Base-by-base conservation (phyloP, 1,140 invertebrate genomes). In the Schmidtea mediterranea region DNA sequence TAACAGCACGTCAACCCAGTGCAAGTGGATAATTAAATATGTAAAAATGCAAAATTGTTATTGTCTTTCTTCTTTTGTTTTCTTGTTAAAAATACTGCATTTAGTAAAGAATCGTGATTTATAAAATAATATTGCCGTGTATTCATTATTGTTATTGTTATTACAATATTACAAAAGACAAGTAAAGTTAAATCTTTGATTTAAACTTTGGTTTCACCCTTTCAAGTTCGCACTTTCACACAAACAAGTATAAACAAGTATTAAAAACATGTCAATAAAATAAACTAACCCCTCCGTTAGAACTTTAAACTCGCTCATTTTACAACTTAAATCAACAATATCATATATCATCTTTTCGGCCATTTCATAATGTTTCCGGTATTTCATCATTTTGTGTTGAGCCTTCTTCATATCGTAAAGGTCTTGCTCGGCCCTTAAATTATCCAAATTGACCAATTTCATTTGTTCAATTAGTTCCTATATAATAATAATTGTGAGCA, bases 241-340 rank as follows among this genome's bases (percentile, higher is more conserved):
- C n/a, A n/a, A n/a, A n/a, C n/a, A n/a, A n/a, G n/a, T n/a, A n/a
- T n/a, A n/a, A n/a, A n/a, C n/a, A n/a, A n/a, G n/a, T n/a, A n/a
- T 32, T 10, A 32, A 32, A 6, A 32, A 6, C 26, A 32, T 32
- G 10, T 6, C 3, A 32, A 32, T 32, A 32, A 32, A 1, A 36
- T 26, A 41, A 45, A 53, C 57, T 51, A 55, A 65, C 62, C 59
- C 58, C 46, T 61, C 57, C 32, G 64, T 65, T 5, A 65, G 55
- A 51, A 63, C 59, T 36, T 62, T 55, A 43, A 65, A 65, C 51
- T 65, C 62, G 6, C 52, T 58, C 6, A 63, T 57, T 54, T 63
- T 63, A 49, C 55, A 58, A 8, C 59, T 49, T 45, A 67, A 61
- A 49, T 67, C 62, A 13, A 62, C 54, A 26, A 67, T 57, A 43